Evolutionary conservation across 2,888 invertebrate genomes (phyloP).

Genomic region (Heliconius ethilla): DNA sequence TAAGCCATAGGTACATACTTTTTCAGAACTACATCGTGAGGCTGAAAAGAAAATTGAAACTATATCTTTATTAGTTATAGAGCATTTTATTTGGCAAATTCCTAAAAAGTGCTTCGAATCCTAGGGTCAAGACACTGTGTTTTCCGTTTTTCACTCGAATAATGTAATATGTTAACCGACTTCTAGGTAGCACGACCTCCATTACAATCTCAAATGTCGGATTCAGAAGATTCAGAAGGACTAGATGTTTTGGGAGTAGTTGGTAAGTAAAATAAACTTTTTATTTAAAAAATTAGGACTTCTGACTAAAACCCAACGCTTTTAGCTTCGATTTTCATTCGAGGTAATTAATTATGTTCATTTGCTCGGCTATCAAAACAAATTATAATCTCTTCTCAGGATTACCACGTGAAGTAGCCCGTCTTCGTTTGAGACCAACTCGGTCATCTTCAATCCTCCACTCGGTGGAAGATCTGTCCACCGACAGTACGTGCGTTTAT

Average conservation of each 20-base stretch:
- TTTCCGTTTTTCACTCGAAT: too few species aligned
- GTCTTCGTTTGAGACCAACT: slow-evolving; percentile 80
- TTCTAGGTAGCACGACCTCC: slow-evolving; percentile 64
- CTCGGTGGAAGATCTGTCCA: slow-evolving; percentile 88
- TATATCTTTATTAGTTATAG: too few species aligned
- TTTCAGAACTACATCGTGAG: too few species aligned
- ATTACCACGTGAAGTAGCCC: slow-evolving; percentile 65
- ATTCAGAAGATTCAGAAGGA: slow-evolving; percentile 76
- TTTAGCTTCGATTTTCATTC: too few species aligned
- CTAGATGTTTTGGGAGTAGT: slow-evolving; percentile 75
- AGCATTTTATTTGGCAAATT: too few species aligned
- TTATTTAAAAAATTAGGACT: neutral
- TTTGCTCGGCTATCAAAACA: too few species aligned
- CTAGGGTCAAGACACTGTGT: too few species aligned
- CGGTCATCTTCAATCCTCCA: slow-evolving; percentile 87
- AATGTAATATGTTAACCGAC: neutral
- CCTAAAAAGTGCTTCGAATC: too few species aligned
- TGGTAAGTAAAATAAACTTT: slow-evolving; percentile 54
- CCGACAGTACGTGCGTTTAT: slow-evolving; percentile 89
- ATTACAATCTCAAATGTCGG: slow-evolving; percentile 61
- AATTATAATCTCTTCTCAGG: slow-evolving; percentile 56
- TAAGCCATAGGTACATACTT: too few species aligned
- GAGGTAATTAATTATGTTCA: too few species aligned
- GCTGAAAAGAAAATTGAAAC: too few species aligned
- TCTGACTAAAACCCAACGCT: neutral